Evolutionary conservation across 1,140 invertebrate genomes (phyloP).

Genomic region (Rhynchophorus ferrugineus): DNA sequence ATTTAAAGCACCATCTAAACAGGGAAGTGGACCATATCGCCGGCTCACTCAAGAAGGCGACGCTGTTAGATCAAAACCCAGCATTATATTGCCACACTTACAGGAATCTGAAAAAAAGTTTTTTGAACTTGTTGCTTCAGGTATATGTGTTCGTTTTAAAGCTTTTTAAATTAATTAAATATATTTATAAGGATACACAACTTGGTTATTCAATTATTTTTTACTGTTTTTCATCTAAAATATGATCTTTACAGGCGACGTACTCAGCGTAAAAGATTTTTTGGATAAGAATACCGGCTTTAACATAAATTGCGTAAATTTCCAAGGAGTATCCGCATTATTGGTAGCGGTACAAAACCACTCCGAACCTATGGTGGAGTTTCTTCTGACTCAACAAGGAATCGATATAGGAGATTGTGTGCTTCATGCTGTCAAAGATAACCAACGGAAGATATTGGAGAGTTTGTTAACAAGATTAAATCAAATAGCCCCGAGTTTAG

Average conservation of each 20-base stretch:
- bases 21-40: constrained; percentile 19
- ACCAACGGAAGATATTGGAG: constrained; percentile 43
- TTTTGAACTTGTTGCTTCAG: constrained; percentile 42
- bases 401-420: constrained; percentile 50
- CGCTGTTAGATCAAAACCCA: constrained; percentile 28
- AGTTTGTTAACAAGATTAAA: constrained; percentile 45
- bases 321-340: constrained; percentile 49
- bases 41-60: constrained; percentile 25
- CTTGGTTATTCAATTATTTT: constrained; percentile 7
- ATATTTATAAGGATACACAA: background rate
- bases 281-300: constrained; percentile 38
- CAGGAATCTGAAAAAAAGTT: constrained; percentile 44
- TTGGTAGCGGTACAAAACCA: constrained; percentile 47
- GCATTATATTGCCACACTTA: constrained; percentile 41
- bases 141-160: constrained; percentile 12
- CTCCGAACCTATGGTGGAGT: constrained; percentile 47
- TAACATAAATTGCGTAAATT: constrained; percentile 47
- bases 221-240: too few relatives aligned
- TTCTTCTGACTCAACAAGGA: constrained; percentile 42
- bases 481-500: constrained; percentile 42
- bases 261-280: constrained; percentile 39
- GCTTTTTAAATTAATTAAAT: too few relatives aligned
- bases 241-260: constrained; percentile 28
- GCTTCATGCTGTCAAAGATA: constrained; percentile 47
- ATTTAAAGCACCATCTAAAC: too few relatives aligned